A percentile compares a stretch with the other conserved stretches of the same genome.
Conservation (phyloP, 2,888 invertebrate genomes). For the Tachina lurida region DNA sequence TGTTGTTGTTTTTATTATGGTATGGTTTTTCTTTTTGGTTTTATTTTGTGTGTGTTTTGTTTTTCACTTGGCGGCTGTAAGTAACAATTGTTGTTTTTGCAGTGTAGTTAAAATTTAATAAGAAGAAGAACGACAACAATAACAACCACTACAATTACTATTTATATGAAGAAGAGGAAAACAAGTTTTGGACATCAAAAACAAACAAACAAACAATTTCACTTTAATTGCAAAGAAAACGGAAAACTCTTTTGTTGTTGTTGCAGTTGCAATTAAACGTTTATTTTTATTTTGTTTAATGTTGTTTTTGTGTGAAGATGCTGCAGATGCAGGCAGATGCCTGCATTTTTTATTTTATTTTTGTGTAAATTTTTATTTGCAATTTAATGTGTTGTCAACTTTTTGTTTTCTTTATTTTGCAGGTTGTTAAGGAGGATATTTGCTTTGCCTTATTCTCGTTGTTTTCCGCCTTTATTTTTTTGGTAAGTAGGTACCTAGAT, state of each 20-base stretch:
- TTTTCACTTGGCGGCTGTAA: constrained; percentile 17
- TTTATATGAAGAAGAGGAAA: not conserved
- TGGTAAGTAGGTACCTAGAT: not conserved
- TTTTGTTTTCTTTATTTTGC: not conserved
- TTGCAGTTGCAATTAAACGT: not conserved
- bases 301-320: constrained; percentile 29
- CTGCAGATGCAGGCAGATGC: not conserved
- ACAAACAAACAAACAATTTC: constrained; percentile 68
- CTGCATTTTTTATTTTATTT: not conserved
- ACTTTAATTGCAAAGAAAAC: constrained; percentile 58
- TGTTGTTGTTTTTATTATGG: constrained; percentile 13
- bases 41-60: constrained; percentile 20
- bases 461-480: not conserved
- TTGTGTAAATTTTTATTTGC: constrained; percentile 8
- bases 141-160: not conserved
- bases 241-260: constrained; percentile 35
- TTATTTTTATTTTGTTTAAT: not conserved
- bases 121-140: not conserved
- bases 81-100: constrained; percentile 24
- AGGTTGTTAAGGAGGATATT: constrained; percentile 19
- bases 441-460: not conserved
- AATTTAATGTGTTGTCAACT: constrained; percentile 36
- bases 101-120: constrained; percentile 26
- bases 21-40: not conserved
- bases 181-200: constrained; percentile 56